Base-by-base conservation (phyloP, 2,797 vertebrate genomes). In the Tragelaphus oryx region DNA sequence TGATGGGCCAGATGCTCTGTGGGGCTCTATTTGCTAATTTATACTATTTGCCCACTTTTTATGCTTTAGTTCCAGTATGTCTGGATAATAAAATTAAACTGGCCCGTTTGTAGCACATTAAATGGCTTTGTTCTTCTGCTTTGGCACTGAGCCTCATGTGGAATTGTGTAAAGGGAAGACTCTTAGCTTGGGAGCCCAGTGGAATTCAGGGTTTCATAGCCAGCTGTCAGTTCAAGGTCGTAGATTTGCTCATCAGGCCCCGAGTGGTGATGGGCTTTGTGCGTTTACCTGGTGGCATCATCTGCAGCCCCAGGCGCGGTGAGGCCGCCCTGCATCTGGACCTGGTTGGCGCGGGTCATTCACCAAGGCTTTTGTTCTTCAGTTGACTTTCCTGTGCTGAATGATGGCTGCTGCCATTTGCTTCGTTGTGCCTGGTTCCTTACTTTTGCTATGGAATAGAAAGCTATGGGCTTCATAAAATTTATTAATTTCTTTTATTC, bases 71-170 rank as follows among this genome's bases (percentile, higher is more conserved):
- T 96, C 62, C 68, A 88, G 87, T 92, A 55, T 3, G 30, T 96
- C 95, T 93, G 86, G 86, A 96, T 95, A 97, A 88, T 96, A 92
- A 95, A 96, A 94, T 97, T 87, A 96, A 96, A 86, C 95, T 13
- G 74, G 82, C 84, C 95, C 60, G 37, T 93, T 94, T 96, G 88
- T 92, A 89, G 86, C 57, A 12, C 74, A 68, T 83, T 62, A 87
- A 95, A 44, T 0, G n/a, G 80, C 95, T 97, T 97, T 97, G 93
- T 97, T 97, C 91, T 95, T 28, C 71, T 9, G 48, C 62, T 48
- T 71, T 97, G 97, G 91, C 91, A 87, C 50, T 2, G 81, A 96
- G 89, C 91, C 96, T 74, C 59, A n/a, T 0, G 0, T 26, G 20
- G 79, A 93, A 89, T 87, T 89, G 89, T 95, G 91, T 65, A 74